Percentiles rank a stretch among this genome's conserved stretches.
Evolutionary conservation across 2,888 invertebrate genomes (phyloP).

Genomic region (Parnassius smintheus): DNA sequence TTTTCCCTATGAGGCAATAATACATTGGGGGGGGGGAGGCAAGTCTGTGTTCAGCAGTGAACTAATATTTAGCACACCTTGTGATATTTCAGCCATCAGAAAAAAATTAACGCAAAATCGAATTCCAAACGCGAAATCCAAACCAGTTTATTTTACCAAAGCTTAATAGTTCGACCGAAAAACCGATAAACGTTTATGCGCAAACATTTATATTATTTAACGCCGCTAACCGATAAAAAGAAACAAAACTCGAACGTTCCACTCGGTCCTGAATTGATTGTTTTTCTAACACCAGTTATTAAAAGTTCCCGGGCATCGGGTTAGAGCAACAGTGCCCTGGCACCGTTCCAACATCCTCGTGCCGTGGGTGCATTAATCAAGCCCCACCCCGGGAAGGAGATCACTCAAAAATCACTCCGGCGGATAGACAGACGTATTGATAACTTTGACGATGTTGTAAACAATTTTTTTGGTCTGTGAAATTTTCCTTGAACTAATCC

Average conservation of each 20-base stretch:
- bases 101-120: no score
- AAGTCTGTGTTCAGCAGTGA: no score
- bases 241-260: constrained; percentile 17
- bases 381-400: constrained; percentile 40
- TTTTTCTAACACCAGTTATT: constrained; percentile 50
- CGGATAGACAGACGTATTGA: constrained; percentile 52
- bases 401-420: constrained; percentile 60
- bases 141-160: background rate
- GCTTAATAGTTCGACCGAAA: constrained; percentile 1
- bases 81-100: no score
- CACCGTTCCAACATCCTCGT: constrained; percentile 35
- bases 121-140: background rate
- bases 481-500: constrained; percentile 20
- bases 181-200: constrained; percentile 2
- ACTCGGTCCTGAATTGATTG: constrained; percentile 37
- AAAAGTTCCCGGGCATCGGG: constrained; percentile 41
- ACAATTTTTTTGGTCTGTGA: constrained; percentile 43
- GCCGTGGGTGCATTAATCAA: constrained; percentile 47
- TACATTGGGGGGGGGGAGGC: no score
- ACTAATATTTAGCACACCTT: no score
- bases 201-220: constrained; percentile 20
- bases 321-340: constrained; percentile 45
- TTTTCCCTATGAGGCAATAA: no score
- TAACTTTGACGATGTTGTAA: constrained; percentile 59
- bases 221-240: constrained; percentile 18